Conservation (phyloP, 1,140 invertebrate genomes). For the Ylistrum balloti region DNA sequence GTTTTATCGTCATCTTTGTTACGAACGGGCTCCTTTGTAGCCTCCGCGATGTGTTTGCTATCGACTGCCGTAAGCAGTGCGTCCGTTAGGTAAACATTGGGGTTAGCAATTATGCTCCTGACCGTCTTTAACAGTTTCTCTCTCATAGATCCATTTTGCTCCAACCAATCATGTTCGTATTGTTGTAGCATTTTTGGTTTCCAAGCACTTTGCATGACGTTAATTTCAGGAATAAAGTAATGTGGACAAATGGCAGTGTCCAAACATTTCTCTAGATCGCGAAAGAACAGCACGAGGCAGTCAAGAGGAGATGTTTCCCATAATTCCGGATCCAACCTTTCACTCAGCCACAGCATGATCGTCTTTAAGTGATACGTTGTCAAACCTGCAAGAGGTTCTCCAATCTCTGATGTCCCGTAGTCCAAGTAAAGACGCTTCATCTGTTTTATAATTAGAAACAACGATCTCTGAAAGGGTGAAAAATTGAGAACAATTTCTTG, state of each 20-base stretch:
- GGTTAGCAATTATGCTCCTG: not conserved
- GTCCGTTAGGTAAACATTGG: not conserved
- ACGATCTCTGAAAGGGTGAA: constrained; percentile 43
- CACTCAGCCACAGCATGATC: constrained; percentile 45
- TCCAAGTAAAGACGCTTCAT: constrained; percentile 45
- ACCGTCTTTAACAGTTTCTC: not conserved
- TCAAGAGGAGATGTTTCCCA: not conserved
- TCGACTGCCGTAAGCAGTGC: not conserved
- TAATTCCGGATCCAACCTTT: not conserved
- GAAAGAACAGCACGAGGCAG: constrained; percentile 43
- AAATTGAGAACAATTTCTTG: constrained; percentile 41
- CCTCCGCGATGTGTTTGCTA: not conserved
- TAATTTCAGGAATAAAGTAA: constrained; percentile 45
- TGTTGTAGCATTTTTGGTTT: not conserved
- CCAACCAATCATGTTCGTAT: not conserved
- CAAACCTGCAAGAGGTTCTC: constrained; percentile 41
- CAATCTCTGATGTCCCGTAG: constrained; percentile 45
- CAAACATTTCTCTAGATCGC: constrained; percentile 26
- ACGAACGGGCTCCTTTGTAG: not conserved
- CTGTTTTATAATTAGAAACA: constrained; percentile 48
- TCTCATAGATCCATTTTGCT: not conserved
- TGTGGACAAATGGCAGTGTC: constrained; percentile 16
- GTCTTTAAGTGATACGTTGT: constrained; percentile 53
- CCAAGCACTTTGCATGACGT: constrained; percentile 44
- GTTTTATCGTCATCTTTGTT: not conserved